Evolutionary conservation across 2,113 vertebrate genomes (phyloP).

Genomic region (Cathartes aura): DNA sequence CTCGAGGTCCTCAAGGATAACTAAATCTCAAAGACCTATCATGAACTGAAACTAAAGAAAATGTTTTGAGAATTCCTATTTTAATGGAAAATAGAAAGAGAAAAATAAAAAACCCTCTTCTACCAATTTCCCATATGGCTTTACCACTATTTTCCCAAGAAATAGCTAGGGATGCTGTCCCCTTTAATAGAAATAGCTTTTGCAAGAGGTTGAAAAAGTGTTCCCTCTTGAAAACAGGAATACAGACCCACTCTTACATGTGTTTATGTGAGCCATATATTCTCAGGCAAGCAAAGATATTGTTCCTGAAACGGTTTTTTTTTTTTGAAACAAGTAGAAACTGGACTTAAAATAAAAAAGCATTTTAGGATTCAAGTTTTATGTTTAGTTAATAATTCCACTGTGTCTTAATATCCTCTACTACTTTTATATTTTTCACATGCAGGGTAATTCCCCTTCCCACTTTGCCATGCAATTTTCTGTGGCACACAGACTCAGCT

Average conservation of each 20-base stretch:
- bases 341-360: not conserved
- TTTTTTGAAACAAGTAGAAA: not conserved
- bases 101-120: not conserved
- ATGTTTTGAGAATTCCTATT: not conserved
- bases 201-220: not conserved
- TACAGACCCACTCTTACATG: not conserved
- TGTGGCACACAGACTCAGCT: not conserved
- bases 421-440: not conserved
- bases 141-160: not conserved
- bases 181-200: not conserved
- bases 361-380: not conserved
- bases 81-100: not conserved
- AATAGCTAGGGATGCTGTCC: not conserved
- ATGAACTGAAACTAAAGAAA: not conserved
- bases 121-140: not conserved
- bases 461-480: not conserved
- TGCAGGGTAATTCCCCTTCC: not conserved
- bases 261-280: not conserved
- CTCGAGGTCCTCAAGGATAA: not conserved
- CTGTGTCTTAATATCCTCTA: not conserved
- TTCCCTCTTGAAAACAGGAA: not conserved
- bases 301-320: not conserved
- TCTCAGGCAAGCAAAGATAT: not conserved
- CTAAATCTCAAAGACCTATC: not conserved
- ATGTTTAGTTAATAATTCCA: not conserved